Base-by-base conservation (phyloP, 2,797 vertebrate genomes). In the Novumbra hubbsi region DNA sequence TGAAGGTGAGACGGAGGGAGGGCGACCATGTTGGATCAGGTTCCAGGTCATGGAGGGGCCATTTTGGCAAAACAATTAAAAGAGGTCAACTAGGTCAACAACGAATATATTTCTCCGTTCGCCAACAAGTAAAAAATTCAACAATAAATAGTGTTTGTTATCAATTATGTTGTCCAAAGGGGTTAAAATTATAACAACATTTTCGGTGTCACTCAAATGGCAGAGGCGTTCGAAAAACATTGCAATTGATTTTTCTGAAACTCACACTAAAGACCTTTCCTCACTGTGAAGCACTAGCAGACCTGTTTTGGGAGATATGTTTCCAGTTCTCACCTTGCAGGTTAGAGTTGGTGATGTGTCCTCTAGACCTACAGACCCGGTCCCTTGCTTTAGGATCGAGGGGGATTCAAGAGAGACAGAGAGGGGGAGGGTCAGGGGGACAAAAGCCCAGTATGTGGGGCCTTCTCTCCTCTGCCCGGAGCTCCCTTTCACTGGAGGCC, bases 401-500 rank as follows among this genome's bases (percentile, higher is more conserved):
- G 80, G 84, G 78, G 80, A 86, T 55, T 72, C 79, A 81, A 84
- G 78, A 45, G 73, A 63, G 73, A 30, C 74, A 74, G 72, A 63
- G 62, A 57, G 71, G 78, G 78, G 65, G 34, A 24, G 48, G 75
- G 77, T 67, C 48, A 75, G 70, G 30, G 86, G 77, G 71, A 95
- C 93, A 94, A 94, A 92, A 90, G 93, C 92, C 85, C 90, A 91
- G 93, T 92, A 91, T 94, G 92, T 89, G 90, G 88, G 89, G 80
- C 85, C 89, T 87, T 60, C 28, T 86, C 86, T 89, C 88, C 85
- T 88, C 82, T 89, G 90, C 87, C 89, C 89, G 79, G 81, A 80
- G 90, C 81, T 78, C 85, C 91, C 78, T 45, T 90, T 93, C 91
- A 93, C 90, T 92, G 90, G 83, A 79, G 41, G 88, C 82, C 84